Evolutionary conservation across 2,888 invertebrate species (phyloP), one percentile per base, ranked within the genome.

Genomic region (Parnassius orleans): DNA sequence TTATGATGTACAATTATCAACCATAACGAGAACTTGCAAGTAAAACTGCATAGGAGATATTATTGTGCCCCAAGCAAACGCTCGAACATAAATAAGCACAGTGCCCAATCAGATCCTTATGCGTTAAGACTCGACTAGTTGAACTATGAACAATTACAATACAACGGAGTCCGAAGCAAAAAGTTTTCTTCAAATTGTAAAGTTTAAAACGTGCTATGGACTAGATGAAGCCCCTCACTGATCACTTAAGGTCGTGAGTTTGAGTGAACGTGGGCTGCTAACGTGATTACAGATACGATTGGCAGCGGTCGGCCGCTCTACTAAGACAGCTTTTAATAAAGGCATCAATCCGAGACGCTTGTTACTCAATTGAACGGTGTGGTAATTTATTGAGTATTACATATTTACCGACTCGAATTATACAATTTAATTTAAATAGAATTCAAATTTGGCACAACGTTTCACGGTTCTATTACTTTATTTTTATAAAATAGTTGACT

Each of bases 281-380:
- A 64, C 56, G 53, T 64, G 50, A 64, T 64, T 60, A 58, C 54
- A n/a, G 57, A 57, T 60, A 52, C 46, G 44, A 14, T 55, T 5
- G 43, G 48, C 24, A 10, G 15, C 33, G 47, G 19, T 11, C 52
- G 11, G 14, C 44, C 48, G 44, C 44, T 42, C 19, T 19, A 19
- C 2, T 44, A 44, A 44, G 15, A 42, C 15, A 10, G 52, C 19
- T 19, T 19, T 19, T 19, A 19, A 19, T 60, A 60, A 33, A 51
- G 42, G 48, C 48, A 47, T 53, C 19, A 41, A 55, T 24, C 10
- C 41, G 19, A 55, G 51, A 44, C 44, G 44, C 33, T 46, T 14
- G 46, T 61, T 56, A 56, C 46, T 52, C 19, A 61, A 56, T 15
- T 52, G 14, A 50, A 12, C 24, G 14, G 33, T 51, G 55, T 54